Evolutionary conservation across 2,797 vertebrate genomes (phyloP), one percentile per base, ranked within the genome.

Genomic region (Danio albolineatus): DNA sequence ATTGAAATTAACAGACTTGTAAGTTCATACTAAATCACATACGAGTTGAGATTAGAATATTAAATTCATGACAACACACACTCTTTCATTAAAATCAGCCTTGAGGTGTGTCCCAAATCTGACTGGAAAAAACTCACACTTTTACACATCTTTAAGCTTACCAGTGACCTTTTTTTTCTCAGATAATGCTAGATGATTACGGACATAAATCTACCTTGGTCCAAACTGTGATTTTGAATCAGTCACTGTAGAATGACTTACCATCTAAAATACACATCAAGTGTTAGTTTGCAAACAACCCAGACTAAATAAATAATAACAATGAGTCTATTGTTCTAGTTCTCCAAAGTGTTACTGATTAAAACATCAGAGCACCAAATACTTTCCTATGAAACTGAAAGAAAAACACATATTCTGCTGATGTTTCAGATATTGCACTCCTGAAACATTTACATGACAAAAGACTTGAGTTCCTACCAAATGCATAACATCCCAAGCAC

Each of bases 341-440:
- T 69, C 44, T 76, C 67, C 64, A 56, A 59, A 65, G 49, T 73
- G 61, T 76, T 61, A 64, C 82, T 78, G 82, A 84, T 69, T 81
- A 84, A 84, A 84, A 84, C 82, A 84, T 78, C 82, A 84, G 78
- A 76, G 62, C 62, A 48, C 44, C 54, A 36, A 77, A 54, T 65
- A 51, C 65, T 60, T 76, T 80, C 67, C 41, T 64, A 76, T 62
- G 59, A 71, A 76, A 81, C 76, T 60, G 54, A 78, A 59, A 60
- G 62, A 53, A 73, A 54, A 70, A 70, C 13, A n/a, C 60, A 28
- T 9, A 44, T 77, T 19, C 72, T 48, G 28, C n/a, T 59, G 13
- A 67, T 46, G 28, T 60, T 67, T 78, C 64, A 49, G 61, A 46
- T 72, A 19, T 57, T 54, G 38, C 38, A 57, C 60, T 66, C 16